Conservation (phyloP, 2,888 invertebrate genomes). For the Phymatocera aterrima region DNA sequence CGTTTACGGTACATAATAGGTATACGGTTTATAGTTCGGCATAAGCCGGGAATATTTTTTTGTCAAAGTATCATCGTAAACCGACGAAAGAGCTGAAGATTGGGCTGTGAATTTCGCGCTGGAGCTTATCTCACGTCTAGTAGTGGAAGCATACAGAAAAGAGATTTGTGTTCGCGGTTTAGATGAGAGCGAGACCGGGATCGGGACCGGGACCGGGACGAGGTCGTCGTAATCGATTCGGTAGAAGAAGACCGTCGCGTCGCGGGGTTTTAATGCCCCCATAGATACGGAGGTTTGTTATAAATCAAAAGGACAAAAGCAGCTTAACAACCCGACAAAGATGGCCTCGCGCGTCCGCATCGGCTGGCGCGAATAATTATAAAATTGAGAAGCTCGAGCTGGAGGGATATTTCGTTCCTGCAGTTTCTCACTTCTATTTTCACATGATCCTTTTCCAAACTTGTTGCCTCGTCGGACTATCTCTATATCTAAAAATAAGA, state of each 20-base stretch:
- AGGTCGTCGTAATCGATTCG: conserved; percentile 28
- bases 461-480: no score
- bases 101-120: not conserved
- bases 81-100: not conserved
- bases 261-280: not conserved
- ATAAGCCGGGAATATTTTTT: no score
- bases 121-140: not conserved
- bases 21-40: no score
- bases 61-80: not conserved
- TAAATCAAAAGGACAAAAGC: conserved; percentile 73
- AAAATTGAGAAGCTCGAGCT: conserved; percentile 66
- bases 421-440: no score
- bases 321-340: conserved; percentile 74
- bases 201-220: not conserved
- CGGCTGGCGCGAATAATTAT: conserved; percentile 68
- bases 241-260: conserved; percentile 3
- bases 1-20: no score
- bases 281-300: conserved; percentile 49
- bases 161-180: not conserved
- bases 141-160: not conserved
- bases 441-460: no score
- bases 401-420: no score
- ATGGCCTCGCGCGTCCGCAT: conserved; percentile 41
- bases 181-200: not conserved
- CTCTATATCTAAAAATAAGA: no score